phyloP scores from a whole-genome alignment of 64 coral and sea anemone genomes.

The Pocillopora damicornis region DNA sequence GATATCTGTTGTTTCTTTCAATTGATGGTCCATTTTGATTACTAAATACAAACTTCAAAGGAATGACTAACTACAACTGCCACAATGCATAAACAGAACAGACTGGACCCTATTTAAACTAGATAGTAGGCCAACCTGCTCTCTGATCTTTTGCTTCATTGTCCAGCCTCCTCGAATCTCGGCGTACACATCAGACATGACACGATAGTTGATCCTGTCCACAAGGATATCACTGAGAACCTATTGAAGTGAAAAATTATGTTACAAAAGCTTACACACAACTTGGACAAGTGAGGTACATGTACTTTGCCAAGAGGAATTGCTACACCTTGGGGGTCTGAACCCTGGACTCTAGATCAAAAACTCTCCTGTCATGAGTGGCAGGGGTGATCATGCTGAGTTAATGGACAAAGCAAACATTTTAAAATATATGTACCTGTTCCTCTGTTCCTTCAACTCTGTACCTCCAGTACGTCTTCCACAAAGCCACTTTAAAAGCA shows the following conservation, averaged over 20 bases:
- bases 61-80: neutral
- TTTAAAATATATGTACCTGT: constrained; percentile 27
- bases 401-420: too few species aligned
- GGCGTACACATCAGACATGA: constrained; percentile 69
- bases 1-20: too few species aligned
- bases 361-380: too few species aligned
- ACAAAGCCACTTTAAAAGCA: constrained; percentile 74
- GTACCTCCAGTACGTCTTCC: constrained; percentile 38
- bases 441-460: constrained; percentile 77
- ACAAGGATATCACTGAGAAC: constrained; percentile 74
- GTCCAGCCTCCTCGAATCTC: constrained; percentile 70
- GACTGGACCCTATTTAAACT: too few species aligned
- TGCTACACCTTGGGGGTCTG: neutral
- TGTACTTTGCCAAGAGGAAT: too few species aligned
- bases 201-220: constrained; percentile 49
- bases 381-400: too few species aligned
- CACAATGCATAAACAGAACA: neutral
- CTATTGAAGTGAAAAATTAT: constrained; percentile 18
- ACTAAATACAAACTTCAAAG: too few species aligned
- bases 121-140: constrained; percentile 49
- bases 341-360: too few species aligned
- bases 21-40: too few species aligned
- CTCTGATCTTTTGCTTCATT: constrained; percentile 75
- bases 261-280: neutral
- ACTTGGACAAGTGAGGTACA: too few species aligned